These are phyloP conservation scores for Himalopsyche japonica DNA, from an alignment of 2,888 invertebrate genomes.

Conservation along the genomic window DNA sequence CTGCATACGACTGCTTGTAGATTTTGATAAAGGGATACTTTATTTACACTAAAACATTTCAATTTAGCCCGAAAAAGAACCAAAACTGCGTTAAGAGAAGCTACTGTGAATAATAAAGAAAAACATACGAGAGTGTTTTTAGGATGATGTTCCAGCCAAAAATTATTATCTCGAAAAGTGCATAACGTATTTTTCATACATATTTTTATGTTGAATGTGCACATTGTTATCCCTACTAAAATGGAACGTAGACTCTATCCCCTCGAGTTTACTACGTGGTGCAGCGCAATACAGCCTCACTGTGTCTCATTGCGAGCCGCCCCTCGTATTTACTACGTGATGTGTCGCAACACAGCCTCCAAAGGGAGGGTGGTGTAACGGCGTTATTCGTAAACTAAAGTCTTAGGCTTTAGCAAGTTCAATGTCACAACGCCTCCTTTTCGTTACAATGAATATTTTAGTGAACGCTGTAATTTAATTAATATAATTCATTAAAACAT, in stretches of 20 bases:
- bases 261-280: background rate
- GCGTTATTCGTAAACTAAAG: background rate
- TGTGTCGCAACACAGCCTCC: background rate
- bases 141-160: too few species aligned
- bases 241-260: background rate
- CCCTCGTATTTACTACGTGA: constrained; percentile 22
- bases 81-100: too few species aligned
- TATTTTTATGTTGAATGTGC: background rate
- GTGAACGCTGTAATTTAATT: background rate
- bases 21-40: too few species aligned
- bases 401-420: background rate
- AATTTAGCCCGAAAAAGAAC: too few species aligned
- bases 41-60: too few species aligned
- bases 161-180: background rate
- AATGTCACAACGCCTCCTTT: background rate
- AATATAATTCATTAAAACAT: too few species aligned
- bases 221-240: background rate
- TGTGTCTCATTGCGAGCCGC: constrained; percentile 25
- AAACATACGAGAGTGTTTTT: too few species aligned
- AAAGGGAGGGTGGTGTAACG: constrained; percentile 5
- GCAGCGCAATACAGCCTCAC: background rate
- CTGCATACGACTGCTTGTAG: too few species aligned
- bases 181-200: background rate
- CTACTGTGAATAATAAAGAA: too few species aligned
- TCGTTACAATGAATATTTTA: background rate